Base-by-base conservation (phyloP, 2,888 invertebrate genomes). In the Metopia argyrocephala region DNA sequence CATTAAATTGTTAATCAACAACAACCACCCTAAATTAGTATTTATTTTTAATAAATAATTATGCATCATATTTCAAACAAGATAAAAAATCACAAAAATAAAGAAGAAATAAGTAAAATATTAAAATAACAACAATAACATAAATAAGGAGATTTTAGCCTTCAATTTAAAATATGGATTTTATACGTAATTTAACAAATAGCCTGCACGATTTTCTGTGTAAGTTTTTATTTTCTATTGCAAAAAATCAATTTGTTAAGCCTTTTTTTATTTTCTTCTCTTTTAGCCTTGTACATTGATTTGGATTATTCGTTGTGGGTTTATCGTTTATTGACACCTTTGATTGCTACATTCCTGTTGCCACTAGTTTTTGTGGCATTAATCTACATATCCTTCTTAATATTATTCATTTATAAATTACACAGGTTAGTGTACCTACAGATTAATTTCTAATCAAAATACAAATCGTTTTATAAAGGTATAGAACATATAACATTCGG, bases 261-360 rank as follows among this genome's bases (percentile, higher is more conserved):
- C 5, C 48, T 52, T 56, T 59, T 21, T 9, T 7, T 48, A 12
- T 57, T 45, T 76, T 21, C 20, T 9, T 56, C 6, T 52, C 25
- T 84, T 86, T 68, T 65, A 96, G 96, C 94, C 89, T 92, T 94
- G 84, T 95, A 95, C 88, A 94, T 96, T 87, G 96, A 96, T 90
- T 93, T 96, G 84, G 95, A 96, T 87, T 95, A 95, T 89, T 95
- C 95, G 74, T 89, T 96, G 84, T 96, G 96, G 96, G 92, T 96
- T 82, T 94, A 95, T 85, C 96, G 96, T 94, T 93, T 96, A 86
- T 92, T 97, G 87, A 94, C 94, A 89, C 97, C 97, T 2, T 92
- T 97, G 76, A 91, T 96, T 84, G 93, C 96, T 83, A 96, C 97
- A 84, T 97, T 98, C 92, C 92, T 97, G 62, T 92, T 97, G 86